phyloP scores from a whole-genome alignment of 2,797 vertebrate genomes.

The Fringilla coelebs region DNA sequence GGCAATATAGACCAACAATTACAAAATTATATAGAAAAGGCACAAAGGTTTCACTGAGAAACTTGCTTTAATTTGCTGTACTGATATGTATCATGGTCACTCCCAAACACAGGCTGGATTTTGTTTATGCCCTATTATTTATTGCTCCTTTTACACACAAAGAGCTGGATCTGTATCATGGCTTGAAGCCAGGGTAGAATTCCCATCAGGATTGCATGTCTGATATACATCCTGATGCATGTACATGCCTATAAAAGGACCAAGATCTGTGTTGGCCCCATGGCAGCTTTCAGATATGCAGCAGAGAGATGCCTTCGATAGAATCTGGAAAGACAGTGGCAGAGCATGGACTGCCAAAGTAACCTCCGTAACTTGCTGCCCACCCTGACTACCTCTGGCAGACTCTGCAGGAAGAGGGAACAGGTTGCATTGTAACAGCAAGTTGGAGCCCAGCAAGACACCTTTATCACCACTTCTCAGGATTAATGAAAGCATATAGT shows the following conservation, averaged over 20 bases:
- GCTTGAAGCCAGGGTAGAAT: not conserved
- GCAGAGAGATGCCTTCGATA: not conserved
- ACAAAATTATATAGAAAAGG: not conserved
- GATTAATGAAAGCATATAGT: not conserved
- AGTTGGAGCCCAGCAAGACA: not conserved
- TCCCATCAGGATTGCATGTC: not conserved
- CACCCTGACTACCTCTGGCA: not conserved
- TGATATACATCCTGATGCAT: not conserved
- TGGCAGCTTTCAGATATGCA: not conserved
- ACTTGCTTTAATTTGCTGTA: not conserved
- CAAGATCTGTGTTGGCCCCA: not conserved
- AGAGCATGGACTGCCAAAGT: not conserved
- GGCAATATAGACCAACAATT: not conserved
- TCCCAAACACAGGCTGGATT: not conserved
- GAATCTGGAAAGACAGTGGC: not conserved
- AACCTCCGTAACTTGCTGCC: not conserved
- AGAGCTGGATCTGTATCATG: not conserved
- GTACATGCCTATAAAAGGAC: accelerated
- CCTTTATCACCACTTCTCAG: not conserved
- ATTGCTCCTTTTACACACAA: not conserved
- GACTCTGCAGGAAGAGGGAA: not conserved
- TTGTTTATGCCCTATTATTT: not conserved
- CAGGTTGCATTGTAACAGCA: not conserved
- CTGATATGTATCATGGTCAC: not conserved
- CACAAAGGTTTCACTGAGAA: not conserved